These are phyloP conservation scores for Dicaeum eximium DNA, from an alignment of 2,113 vertebrate genomes.

Conservation along the genomic window DNA sequence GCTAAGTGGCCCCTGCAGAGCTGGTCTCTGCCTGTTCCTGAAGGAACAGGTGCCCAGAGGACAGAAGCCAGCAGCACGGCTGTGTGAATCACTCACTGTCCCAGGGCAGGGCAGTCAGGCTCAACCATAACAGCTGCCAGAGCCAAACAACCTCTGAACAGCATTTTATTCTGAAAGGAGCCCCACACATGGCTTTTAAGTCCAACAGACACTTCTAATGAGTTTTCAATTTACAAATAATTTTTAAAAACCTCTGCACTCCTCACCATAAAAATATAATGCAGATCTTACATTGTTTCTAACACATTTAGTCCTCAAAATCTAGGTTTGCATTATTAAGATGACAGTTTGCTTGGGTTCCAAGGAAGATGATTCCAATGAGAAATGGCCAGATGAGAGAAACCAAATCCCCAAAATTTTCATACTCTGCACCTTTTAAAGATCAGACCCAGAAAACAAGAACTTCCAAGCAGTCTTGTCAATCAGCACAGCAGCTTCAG, in stretches of 20 bases:
- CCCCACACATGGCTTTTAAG: neutral
- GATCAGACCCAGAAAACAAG: neutral
- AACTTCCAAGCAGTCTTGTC: neutral
- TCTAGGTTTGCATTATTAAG: neutral
- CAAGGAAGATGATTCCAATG: neutral
- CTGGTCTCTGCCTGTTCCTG: neutral
- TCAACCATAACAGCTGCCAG: neutral
- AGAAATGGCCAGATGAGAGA: neutral
- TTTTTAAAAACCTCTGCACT: rapidly evolving
- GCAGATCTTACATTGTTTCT: neutral
- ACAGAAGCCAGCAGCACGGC: neutral
- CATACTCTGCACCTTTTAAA: neutral
- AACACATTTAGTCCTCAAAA: neutral
- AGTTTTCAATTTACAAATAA: neutral
- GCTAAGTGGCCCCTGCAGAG: neutral
- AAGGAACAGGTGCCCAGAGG: neutral
- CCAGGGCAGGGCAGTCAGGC: rapidly evolving
- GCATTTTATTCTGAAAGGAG: neutral
- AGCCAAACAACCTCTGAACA: neutral
- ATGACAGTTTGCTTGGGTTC: neutral
- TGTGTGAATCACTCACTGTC: neutral
- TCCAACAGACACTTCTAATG: neutral
- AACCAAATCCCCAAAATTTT: neutral
- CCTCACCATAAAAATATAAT: neutral
- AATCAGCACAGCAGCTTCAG: neutral